Base-by-base conservation (phyloP, 2,888 invertebrate species). In the Morinoia aosen region DNA sequence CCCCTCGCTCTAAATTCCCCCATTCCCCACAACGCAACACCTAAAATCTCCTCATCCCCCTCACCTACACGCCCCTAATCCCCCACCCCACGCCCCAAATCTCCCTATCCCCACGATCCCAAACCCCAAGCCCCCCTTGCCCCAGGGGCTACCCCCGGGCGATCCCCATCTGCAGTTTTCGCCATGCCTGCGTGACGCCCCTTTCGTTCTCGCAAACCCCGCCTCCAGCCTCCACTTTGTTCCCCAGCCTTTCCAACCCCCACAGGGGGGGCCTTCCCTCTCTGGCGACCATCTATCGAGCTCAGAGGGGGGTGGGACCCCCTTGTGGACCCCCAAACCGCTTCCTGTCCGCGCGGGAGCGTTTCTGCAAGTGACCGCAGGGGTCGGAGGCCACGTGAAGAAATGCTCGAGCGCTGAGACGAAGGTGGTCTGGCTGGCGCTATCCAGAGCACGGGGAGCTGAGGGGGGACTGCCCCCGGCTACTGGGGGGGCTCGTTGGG, bases 381-480 rank as follows among this genome's bases (percentile, higher is more conserved):
- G 25, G 88, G 12, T 88, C 88, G 25, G 88, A 88, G 88, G 88
- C n/a, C 88, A 88, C 11, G 19, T 19, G 33, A 88, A 88, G 88
- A 88, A 88, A 88, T 88, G n/a, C 88, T 40, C 19, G 40, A 40
- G n/a, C 12, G 88, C 88, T 12, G 88, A 88, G 88, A 88, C 88
- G 88, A 88, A 40, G n/a, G 40, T 33, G 25, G 88, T 88, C 25
- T 88, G n/a, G n/a, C 88, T 88, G n/a, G 88, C n/a, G 88, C 19
- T 88, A 88, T 88, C 88, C n/a, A 88, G 88, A 88, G 88, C 88
- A 40, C 88, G 88, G 88, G 88, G 88, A 12, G n/a, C n/a, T 88
- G 19, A 61, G 61, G 19, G 61, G 61, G 61, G 61, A 19, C 16
- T 61, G 61, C 61, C 61, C 61, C 61, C 61, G 61, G 61, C 61